Evolutionary conservation across 2,113 vertebrate genomes (phyloP), one percentile per base, ranked within the genome.

Genomic region (Accipiter virgatus): DNA sequence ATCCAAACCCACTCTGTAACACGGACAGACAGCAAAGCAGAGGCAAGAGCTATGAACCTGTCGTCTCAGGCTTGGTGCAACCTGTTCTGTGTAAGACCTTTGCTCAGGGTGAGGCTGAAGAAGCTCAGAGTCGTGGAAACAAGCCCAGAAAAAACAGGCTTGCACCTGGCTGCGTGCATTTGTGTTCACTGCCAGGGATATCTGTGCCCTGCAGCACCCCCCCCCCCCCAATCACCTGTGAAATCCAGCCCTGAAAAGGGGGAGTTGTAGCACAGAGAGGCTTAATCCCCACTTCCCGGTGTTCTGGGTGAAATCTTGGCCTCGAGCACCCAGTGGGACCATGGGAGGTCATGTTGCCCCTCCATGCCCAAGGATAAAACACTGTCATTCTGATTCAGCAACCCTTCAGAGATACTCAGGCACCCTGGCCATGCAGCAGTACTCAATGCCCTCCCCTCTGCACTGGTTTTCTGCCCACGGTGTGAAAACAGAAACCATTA

Each of bases 1-100:
- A 0, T 7, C 32, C 26, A 59, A 68, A 61, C 45, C 38, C 0
- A 0, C 17, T 52, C 20, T 0, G 0, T 22, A 66, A 45, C 26
- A 53, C 40, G 65, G 29, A 36, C 25, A 63, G 43, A 45, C 12
- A 84, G 27, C 2, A 31, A 40, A 84, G n/a, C 0, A 0, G 17
- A 65, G 31, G 29, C 2, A 1, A 62, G 31, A 48, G 36, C 23
- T 50, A 20, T 1, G 2, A 48, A 31, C 21, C 50, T 70, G 20
- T 20, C 0, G 1, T 43, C 42, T 63, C 1, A 1, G 47, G 31
- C 72, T 91, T 1, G 1, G 34, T 43, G 31, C 34, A 53, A 7
- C n/a, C 34, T 32, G 9, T 36, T 53, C 22, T 52, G 18, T 47
- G 52, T n/a, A 56, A 80, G 34, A 11, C 15, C 55, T 70, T 68